Percentiles rank a stretch among this genome's conserved stretches.
These are phyloP conservation scores for Brachyrhaphis roseni DNA, from an alignment of 2,797 vertebrate species.

Conservation along the genomic window DNA sequence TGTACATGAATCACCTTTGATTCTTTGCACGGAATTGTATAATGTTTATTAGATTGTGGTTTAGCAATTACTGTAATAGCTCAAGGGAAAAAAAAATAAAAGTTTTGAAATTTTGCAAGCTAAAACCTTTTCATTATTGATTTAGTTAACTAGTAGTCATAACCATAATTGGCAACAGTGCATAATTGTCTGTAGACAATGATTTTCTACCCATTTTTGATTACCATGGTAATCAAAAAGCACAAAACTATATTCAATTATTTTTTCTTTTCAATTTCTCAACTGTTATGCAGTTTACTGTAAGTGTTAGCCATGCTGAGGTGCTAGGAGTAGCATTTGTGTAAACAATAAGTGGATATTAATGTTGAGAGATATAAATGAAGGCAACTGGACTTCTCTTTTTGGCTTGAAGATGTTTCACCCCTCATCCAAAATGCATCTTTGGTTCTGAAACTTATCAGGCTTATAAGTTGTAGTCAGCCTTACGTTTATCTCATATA, in stretches of 20 bases:
- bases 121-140: not conserved
- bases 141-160: not conserved
- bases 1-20: not conserved
- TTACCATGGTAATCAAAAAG: not conserved
- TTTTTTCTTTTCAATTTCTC: not conserved
- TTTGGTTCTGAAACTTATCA: no score
- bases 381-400: not conserved
- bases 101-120: not conserved
- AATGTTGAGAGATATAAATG: not conserved
- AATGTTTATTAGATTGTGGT: not conserved
- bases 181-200: not conserved
- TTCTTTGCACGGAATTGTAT: not conserved
- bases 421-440: no score
- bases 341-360: not conserved
- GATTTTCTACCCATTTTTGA: not conserved
- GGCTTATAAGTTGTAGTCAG: no score
- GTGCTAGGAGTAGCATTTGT: not conserved
- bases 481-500: no score
- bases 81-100: not conserved
- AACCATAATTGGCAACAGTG: not conserved
- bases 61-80: not conserved
- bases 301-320: not conserved
- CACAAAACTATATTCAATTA: not conserved
- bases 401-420: not conserved
- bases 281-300: not conserved